These are phyloP conservation scores for Morbakka virulenta DNA, from an alignment of 30 jellyfish, hydroid and myxozoan genomes.

Conservation along the genomic window DNA sequence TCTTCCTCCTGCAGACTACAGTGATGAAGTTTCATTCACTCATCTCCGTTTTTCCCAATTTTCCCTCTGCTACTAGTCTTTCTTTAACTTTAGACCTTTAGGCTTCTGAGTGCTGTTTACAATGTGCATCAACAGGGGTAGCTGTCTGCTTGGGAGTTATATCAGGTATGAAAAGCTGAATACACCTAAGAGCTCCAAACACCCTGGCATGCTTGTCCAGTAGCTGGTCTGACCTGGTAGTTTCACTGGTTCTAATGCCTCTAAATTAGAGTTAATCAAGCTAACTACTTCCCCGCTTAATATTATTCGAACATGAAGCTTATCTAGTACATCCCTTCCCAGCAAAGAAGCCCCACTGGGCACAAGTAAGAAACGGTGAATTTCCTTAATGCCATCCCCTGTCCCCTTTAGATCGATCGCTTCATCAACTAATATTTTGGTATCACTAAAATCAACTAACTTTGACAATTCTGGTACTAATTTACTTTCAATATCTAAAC, in stretches of 20 bases:
- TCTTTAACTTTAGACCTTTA: not conserved
- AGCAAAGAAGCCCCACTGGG: not conserved
- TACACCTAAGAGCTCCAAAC: not conserved
- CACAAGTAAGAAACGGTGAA: not conserved
- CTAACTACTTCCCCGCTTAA: not conserved
- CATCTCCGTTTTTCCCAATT: not conserved
- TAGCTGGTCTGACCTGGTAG: not conserved
- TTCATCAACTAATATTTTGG: not conserved
- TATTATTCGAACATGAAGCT: not conserved
- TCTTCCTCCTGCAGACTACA: not conserved
- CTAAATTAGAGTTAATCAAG: constrained; percentile 24
- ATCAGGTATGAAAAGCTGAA: not conserved
- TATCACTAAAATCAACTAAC: not conserved
- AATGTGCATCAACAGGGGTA: not conserved
- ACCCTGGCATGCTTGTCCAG: not conserved
- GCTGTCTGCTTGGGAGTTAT: not conserved
- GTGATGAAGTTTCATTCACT: not conserved
- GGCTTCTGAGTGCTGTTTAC: not conserved
- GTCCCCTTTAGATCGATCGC: not conserved
- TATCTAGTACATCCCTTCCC: not conserved
- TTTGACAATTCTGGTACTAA: not conserved
- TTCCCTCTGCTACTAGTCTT: not conserved
- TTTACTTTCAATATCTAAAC: not conserved
- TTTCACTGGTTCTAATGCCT: constrained; percentile 26
- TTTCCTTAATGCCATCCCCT: not conserved